Evolutionary conservation across 2,888 invertebrate genomes (phyloP).

Genomic region (Phalera bucephala): DNA sequence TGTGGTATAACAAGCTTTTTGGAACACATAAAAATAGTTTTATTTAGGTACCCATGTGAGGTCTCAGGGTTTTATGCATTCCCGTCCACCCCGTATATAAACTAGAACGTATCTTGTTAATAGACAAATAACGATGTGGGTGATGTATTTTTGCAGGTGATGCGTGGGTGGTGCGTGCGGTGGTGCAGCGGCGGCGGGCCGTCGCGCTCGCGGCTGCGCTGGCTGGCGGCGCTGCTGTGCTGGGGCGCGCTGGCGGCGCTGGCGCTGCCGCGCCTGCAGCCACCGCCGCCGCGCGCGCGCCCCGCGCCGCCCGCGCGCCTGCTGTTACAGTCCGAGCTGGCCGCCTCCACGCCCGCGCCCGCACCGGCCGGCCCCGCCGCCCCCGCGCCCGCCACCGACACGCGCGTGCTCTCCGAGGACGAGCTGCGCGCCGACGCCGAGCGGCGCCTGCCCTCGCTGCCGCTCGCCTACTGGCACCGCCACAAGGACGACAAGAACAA

Average conservation of each 20-base stretch:
- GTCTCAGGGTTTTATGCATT: too few relatives aligned
- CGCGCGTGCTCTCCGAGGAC: slow-evolving; percentile 84
- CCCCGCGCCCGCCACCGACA: slow-evolving; percentile 47
- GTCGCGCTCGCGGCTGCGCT: slow-evolving; percentile 61
- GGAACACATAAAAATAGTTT: too few relatives aligned
- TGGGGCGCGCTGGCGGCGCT: slow-evolving; percentile 65
- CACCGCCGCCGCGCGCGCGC: slow-evolving; percentile 36
- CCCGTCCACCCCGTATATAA: too few relatives aligned
- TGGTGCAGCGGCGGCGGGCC: slow-evolving; percentile 49
- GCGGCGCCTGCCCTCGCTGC: slow-evolving; percentile 91
- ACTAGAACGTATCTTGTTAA: too few relatives aligned
- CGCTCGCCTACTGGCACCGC: slow-evolving; percentile 92
- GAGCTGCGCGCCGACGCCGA: slow-evolving; percentile 90
- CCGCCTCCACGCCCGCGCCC: slow-evolving; percentile 35
- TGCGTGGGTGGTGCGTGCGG: slow-evolving; percentile 64
- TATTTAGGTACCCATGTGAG: too few relatives aligned
- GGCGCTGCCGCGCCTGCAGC: slow-evolving; percentile 58
- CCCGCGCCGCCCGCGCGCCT: slow-evolving; percentile 39
- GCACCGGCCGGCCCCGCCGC: slow-evolving; percentile 23
- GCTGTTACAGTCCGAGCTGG: slow-evolving; percentile 52
- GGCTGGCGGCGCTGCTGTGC: slow-evolving; percentile 68
- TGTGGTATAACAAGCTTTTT: too few relatives aligned
- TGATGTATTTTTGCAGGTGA: slow-evolving; percentile 67
- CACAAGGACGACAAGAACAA: slow-evolving; percentile 90
- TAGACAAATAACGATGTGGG: too few relatives aligned